phyloP scores from a whole-genome alignment of 2,797 vertebrate genomes.

The Lepus townsendii region DNA sequence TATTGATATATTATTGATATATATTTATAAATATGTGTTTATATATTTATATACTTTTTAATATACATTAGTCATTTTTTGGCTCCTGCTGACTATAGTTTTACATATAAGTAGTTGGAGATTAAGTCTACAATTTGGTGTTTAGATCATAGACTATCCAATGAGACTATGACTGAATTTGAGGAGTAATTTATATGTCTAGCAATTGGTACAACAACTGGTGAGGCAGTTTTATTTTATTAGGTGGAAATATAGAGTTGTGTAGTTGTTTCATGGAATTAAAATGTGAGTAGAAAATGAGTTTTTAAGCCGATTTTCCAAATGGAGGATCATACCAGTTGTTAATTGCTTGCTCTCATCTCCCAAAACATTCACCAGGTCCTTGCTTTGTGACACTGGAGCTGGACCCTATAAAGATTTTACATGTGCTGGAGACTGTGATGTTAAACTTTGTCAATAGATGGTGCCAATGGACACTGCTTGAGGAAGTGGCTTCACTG shows the following conservation, averaged over 20 bases:
- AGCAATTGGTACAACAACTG: background rate
- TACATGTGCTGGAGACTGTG: background rate
- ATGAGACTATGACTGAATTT: background rate
- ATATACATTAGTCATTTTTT: background rate
- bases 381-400: background rate
- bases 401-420: background rate
- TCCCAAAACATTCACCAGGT: background rate
- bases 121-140: background rate
- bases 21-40: no score
- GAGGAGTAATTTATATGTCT: background rate
- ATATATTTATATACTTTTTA: no score
- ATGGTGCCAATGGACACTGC: background rate
- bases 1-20: no score
- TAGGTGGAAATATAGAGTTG: background rate
- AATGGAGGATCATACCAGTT: fast-evolving
- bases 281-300: background rate
- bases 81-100: background rate
- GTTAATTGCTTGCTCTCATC: background rate
- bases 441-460: background rate
- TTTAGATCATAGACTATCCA: background rate
- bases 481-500: background rate
- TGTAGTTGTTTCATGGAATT: background rate
- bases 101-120: background rate
- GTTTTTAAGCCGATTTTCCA: background rate
- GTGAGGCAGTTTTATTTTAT: background rate